Evolutionary conservation across 2,797 vertebrate species (phyloP).

Genomic region (Squalus acanthias): DNA sequence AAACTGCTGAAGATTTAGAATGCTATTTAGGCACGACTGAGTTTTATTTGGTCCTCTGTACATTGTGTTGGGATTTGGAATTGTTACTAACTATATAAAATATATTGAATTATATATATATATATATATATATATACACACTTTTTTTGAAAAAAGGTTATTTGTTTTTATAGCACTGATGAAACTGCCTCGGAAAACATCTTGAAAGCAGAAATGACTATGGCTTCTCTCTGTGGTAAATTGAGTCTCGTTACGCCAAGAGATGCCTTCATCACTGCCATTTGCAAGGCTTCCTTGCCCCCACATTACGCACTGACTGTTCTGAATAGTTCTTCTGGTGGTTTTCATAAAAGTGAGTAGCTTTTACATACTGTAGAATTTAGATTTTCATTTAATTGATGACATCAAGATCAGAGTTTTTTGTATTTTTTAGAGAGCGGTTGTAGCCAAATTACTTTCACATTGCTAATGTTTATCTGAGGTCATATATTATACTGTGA

Average conservation of each 20-base stretch:
- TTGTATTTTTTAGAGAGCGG: not conserved
- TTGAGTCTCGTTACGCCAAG: constrained; percentile 90
- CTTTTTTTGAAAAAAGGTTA: not conserved
- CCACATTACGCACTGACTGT: constrained; percentile 93
- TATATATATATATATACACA: not conserved
- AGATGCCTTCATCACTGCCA: constrained; percentile 95
- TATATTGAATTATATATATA: not conserved
- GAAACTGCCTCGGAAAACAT: constrained; percentile 97
- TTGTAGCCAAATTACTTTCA: not conserved
- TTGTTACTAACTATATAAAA: not conserved
- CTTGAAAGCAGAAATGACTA: constrained; percentile 90
- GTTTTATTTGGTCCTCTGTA: not conserved
- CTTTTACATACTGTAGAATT: not conserved
- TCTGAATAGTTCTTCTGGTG: constrained; percentile 68
- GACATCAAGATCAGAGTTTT: not conserved
- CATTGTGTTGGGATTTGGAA: not conserved
- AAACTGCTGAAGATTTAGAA: not conserved
- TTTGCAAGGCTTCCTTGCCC: constrained; percentile 95
- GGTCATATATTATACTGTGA: not conserved
- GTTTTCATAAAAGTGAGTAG: constrained; percentile 36
- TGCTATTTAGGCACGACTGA: not conserved
- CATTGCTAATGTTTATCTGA: not conserved
- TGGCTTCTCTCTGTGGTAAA: constrained; percentile 90
- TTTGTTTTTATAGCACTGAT: constrained; percentile 74
- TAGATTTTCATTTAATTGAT: not conserved